A percentile compares a stretch with the other conserved stretches of the same genome.
Conservation (phyloP, 2,888 invertebrate genomes). For the Mythimna ferrago region DNA sequence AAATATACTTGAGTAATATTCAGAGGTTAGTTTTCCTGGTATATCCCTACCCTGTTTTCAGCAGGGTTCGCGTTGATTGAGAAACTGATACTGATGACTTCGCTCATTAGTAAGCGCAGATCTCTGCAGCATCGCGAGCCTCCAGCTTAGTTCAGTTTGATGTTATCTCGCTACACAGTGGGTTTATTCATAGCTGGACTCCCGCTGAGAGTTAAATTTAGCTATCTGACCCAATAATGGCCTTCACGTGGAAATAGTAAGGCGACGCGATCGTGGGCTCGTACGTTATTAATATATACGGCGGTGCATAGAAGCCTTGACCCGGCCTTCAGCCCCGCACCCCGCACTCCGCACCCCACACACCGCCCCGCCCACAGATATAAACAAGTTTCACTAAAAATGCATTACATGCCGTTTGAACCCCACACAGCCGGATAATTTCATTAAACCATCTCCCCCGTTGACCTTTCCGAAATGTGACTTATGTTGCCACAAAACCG, state of each 20-base stretch:
- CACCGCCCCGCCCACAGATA: constrained; percentile 51
- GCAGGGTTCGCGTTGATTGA: constrained; percentile 16
- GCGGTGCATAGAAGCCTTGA: constrained; percentile 82
- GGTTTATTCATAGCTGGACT: constrained; percentile 18
- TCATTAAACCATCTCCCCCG: constrained; percentile 51
- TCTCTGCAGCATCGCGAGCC: constrained; percentile 10
- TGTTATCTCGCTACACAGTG: constrained; percentile 8
- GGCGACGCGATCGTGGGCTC: constrained; percentile 70
- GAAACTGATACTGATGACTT: constrained; percentile 41
- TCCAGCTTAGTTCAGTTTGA: not conserved
- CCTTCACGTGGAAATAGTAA: constrained; percentile 72
- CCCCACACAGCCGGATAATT: constrained; percentile 60
- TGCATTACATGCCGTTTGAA: constrained; percentile 66
- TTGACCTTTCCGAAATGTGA: constrained; percentile 54
- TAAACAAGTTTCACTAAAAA: constrained; percentile 66
- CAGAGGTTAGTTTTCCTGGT: constrained; percentile 12
- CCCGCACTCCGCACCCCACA: constrained; percentile 37
- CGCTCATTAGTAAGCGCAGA: constrained; percentile 37
- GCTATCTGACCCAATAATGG: constrained; percentile 59
- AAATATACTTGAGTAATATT: not conserved
- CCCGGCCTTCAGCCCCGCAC: constrained; percentile 77
- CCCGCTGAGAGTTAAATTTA: constrained; percentile 45
- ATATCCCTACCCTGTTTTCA: constrained; percentile 12
- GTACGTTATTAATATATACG: constrained; percentile 72
- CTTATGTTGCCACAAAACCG: constrained; percentile 46